phyloP scores from a whole-genome alignment of 2,113 vertebrate species.

The Lepisosteus osseus region DNA sequence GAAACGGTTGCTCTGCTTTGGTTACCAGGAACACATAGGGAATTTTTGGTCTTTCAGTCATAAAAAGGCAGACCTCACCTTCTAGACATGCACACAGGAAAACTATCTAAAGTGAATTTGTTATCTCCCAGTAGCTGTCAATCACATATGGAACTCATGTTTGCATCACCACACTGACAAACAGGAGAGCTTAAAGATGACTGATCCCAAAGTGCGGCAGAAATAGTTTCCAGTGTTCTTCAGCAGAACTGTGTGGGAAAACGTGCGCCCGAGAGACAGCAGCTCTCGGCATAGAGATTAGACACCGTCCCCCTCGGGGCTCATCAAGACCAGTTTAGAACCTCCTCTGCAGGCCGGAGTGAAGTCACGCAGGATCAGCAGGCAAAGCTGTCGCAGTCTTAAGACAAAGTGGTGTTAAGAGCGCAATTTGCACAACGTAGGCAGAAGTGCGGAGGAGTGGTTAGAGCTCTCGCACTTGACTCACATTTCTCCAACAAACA shows the following conservation, averaged over 20 bases:
- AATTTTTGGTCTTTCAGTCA: no score
- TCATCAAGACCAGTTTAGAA: neutral
- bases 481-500: neutral
- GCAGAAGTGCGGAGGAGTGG: neutral
- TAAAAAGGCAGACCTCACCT: no score
- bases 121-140: no score
- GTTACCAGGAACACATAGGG: no score
- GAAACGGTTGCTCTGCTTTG: no score
- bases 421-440: no score
- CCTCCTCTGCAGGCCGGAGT: neutral
- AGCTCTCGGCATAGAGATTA: slow-evolving; percentile 7
- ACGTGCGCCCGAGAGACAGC: neutral
- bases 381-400: no score
- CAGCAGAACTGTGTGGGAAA: neutral
- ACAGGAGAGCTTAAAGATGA: neutral
- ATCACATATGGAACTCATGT: no score
- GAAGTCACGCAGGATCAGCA: neutral
- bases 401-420: no score
- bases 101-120: no score
- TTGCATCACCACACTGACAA: neutral
- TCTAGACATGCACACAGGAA: no score
- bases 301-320: neutral
- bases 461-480: neutral
- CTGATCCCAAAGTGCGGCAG: neutral
- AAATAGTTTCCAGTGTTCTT: neutral